Evolutionary conservation across 2,797 vertebrate species (phyloP).

Genomic region (Falco rusticolus): DNA sequence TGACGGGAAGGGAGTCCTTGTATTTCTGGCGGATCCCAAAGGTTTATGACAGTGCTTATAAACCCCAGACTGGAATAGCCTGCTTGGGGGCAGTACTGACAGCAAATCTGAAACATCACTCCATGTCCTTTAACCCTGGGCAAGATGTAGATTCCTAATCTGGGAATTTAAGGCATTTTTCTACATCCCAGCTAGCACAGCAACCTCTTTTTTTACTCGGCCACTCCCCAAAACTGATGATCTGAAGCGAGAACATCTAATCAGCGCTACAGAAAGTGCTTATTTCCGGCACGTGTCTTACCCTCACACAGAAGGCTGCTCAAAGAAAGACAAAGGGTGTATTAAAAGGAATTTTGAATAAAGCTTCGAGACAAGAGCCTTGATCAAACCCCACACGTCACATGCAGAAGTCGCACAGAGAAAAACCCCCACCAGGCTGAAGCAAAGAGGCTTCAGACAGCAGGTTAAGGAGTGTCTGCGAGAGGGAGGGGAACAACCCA

Average conservation of each 20-base stretch:
- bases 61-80: background rate
- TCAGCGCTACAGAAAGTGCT: background rate
- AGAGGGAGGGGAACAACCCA: background rate
- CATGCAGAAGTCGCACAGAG: background rate
- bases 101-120: background rate
- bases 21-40: background rate
- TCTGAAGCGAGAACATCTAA: background rate
- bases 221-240: background rate
- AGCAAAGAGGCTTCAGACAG: background rate
- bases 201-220: background rate
- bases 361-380: background rate
- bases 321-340: background rate
- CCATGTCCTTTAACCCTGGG: background rate
- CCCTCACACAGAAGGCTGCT: background rate
- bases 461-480: background rate
- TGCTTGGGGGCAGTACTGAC: background rate
- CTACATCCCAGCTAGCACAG: background rate
- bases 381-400: background rate
- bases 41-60: background rate
- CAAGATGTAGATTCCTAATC: background rate
- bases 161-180: background rate
- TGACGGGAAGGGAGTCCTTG: background rate
- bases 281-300: background rate
- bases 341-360: background rate
- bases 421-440: background rate